Evolutionary conservation across 2,888 invertebrate genomes (phyloP).

Genomic region (Cecidostiba fungosa): DNA sequence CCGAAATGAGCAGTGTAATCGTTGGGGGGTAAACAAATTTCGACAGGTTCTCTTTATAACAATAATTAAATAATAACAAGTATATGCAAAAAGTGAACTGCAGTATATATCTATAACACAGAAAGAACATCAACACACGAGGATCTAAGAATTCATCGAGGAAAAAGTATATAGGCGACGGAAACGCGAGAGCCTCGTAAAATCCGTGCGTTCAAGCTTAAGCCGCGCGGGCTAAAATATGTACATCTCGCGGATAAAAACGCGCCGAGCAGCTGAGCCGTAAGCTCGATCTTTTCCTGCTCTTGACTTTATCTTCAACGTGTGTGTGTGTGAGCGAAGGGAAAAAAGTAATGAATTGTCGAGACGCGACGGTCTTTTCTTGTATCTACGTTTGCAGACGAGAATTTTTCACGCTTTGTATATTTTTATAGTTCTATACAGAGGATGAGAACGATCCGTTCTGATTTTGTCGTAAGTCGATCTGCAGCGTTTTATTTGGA

Average conservation of each 20-base stretch:
- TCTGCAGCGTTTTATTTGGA: background rate
- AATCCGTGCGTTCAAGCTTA: constrained; percentile 77
- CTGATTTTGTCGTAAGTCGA: constrained; percentile 33
- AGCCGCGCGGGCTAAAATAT: constrained; percentile 76
- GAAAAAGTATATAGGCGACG: constrained; percentile 36
- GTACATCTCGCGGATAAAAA: constrained; percentile 75
- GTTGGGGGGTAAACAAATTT: background rate
- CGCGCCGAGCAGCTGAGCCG: constrained; percentile 76
- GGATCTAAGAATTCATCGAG: background rate
- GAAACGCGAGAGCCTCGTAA: constrained; percentile 72
- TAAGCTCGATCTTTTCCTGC: constrained; percentile 72
- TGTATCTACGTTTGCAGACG: constrained; percentile 37
- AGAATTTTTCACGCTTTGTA: constrained; percentile 14
- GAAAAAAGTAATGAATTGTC: constrained; percentile 58
- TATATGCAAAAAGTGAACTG: too few relatives aligned
- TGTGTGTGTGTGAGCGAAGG: constrained; percentile 12
- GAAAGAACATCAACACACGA: background rate
- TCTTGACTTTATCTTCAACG: constrained; percentile 61
- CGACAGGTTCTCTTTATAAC: background rate
- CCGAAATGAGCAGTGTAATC: constrained; percentile 18
- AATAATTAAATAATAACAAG: background rate
- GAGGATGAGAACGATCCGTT: background rate
- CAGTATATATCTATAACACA: too few relatives aligned
- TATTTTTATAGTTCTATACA: constrained; percentile 39
- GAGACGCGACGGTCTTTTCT: constrained; percentile 55